Conservation (phyloP, 2,797 vertebrate species). For the Centropyge bicolor region DNA sequence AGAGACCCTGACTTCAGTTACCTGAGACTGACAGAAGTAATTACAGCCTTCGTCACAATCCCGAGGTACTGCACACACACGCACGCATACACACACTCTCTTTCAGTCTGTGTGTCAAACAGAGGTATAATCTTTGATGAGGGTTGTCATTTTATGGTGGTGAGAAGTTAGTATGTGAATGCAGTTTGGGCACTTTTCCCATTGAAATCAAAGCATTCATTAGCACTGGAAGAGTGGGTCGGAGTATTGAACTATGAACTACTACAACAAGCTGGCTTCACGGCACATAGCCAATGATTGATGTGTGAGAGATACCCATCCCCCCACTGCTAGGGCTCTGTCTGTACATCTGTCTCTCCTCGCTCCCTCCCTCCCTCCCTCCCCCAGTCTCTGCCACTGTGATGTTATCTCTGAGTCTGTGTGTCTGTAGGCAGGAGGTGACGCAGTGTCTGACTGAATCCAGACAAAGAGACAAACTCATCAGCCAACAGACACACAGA, state of each 20-base stretch:
- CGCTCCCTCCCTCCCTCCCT: constrained; percentile 56
- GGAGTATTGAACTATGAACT: constrained; percentile 79
- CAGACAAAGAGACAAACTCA: constrained; percentile 92
- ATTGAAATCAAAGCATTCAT: constrained; percentile 56
- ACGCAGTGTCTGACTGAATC: constrained; percentile 91
- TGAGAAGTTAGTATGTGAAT: constrained; percentile 51
- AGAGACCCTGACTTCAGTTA: constrained; percentile 65
- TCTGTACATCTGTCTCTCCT: constrained; percentile 90
- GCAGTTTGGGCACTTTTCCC: constrained; percentile 61
- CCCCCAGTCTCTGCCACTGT: constrained; percentile 85
- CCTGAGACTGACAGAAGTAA: constrained; percentile 75
- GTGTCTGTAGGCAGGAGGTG: constrained; percentile 91
- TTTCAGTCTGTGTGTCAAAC: constrained; percentile 13
- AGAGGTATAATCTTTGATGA: constrained; percentile 34
- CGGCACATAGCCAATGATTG: constrained; percentile 83
- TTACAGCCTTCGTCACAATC: constrained; percentile 68
- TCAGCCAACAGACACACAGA: constrained; percentile 85
- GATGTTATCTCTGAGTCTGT: constrained; percentile 90
- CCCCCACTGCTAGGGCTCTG: constrained; percentile 81
- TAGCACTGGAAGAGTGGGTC: constrained; percentile 57
- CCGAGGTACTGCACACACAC: constrained; percentile 33
- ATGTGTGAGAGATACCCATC: constrained; percentile 85
- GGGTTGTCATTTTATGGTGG: constrained; percentile 26
- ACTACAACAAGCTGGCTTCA: constrained; percentile 78
- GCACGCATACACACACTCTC: not conserved